These are phyloP conservation scores for Palaemon carinicauda DNA, from an alignment of 1,140 invertebrate genomes.

Conservation along the genomic window DNA sequence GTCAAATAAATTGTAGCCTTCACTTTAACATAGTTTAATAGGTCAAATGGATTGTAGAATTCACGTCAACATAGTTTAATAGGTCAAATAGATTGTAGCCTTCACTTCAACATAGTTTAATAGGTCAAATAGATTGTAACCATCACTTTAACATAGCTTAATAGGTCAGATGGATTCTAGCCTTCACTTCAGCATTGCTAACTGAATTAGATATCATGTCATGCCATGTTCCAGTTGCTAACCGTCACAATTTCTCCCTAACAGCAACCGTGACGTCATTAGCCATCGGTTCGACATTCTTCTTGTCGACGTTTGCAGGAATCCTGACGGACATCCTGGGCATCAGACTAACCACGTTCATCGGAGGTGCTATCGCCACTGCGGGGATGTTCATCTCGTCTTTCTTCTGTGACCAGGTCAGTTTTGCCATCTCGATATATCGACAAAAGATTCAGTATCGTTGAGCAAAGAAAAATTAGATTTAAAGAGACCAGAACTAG, in stretches of 20 bases:
- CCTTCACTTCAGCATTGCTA: no score
- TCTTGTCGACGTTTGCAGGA: conserved; percentile 87
- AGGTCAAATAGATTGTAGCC: no score
- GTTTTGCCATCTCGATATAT: neutral
- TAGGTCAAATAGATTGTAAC: no score
- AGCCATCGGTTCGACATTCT: conserved; percentile 87
- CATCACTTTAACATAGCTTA: neutral
- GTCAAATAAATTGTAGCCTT: no score
- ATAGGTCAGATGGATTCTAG: neutral
- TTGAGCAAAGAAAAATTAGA: neutral
- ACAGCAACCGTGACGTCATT: conserved; percentile 88
- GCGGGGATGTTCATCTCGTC: conserved; percentile 83
- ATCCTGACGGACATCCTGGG: conserved; percentile 87
- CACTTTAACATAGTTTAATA: no score
- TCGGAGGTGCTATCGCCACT: conserved; percentile 81
- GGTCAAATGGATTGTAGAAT: no score
- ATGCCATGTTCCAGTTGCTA: neutral
- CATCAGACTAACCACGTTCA: conserved; percentile 80
- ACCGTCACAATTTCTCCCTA: conserved; percentile 61
- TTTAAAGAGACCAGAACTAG: no score
- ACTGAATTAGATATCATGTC: no score
- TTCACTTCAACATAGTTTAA: no score
- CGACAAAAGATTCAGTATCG: neutral
- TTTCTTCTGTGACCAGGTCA: conserved; percentile 65
- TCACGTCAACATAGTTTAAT: no score